A percentile compares a stretch with the other conserved stretches of the same genome.
Conservation (phyloP, 92 coral and sea anemone species). For the Siderastrea siderea region DNA sequence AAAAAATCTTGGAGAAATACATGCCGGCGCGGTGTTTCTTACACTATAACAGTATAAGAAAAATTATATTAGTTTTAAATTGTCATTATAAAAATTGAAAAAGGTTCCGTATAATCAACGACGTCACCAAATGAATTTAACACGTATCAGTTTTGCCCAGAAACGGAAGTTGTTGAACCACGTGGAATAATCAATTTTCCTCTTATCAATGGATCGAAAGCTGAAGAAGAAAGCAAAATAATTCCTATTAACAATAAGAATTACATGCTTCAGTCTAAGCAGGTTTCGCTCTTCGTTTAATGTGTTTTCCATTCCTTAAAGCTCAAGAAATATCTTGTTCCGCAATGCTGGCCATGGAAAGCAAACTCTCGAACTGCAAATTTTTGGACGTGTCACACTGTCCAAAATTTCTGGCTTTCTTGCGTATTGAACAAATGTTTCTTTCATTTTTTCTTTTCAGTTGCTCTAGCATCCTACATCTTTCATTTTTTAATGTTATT, state of each 20-base stretch:
- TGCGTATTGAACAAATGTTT: neutral
- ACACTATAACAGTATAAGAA: too few relatives aligned
- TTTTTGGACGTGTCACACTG: neutral
- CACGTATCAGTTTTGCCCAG: neutral
- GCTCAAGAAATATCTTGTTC: neutral
- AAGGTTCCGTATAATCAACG: neutral
- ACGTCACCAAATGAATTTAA: neutral
- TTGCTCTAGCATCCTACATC: neutral
- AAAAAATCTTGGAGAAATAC: too few relatives aligned
- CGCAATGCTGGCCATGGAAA: neutral
- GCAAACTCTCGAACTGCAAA: neutral
- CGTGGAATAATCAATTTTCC: slow-evolving; percentile 24
- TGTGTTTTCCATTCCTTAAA: neutral
- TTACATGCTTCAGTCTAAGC: neutral
- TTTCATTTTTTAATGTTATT: slow-evolving; percentile 3
- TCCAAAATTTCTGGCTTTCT: neutral
- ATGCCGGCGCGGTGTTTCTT: too few relatives aligned
- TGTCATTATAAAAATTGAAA: too few relatives aligned
- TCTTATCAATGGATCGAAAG: slow-evolving; percentile 34
- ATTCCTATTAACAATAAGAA: neutral
- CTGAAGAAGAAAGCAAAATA: neutral
- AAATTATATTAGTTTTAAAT: too few relatives aligned
- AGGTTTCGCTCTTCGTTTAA: neutral
- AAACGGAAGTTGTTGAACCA: slow-evolving; percentile 5
- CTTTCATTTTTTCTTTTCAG: neutral